These are phyloP conservation scores for Ceraclea dissimilis DNA, from an alignment of 2,888 invertebrate species.

Conservation along the genomic window DNA sequence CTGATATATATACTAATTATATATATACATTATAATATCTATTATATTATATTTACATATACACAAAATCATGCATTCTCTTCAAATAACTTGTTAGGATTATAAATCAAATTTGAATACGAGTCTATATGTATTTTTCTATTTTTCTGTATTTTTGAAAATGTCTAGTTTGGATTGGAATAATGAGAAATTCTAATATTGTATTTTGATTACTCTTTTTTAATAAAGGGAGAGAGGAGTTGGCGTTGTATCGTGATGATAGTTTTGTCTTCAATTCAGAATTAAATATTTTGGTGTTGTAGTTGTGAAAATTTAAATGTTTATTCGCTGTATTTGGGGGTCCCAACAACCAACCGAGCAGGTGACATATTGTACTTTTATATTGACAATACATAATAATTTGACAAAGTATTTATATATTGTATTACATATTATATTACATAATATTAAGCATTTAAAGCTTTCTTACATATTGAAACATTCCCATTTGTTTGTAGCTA, in stretches of 20 bases:
- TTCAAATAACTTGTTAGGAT: too few relatives aligned
- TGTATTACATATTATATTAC: background rate
- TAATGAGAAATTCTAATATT: too few relatives aligned
- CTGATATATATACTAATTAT: too few relatives aligned
- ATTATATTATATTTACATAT: too few relatives aligned
- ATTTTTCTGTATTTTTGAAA: background rate
- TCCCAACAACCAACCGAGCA: background rate
- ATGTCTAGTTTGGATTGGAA: background rate
- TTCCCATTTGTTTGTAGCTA: background rate
- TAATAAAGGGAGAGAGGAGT: too few relatives aligned
- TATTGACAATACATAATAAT: background rate
- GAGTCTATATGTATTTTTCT: background rate
- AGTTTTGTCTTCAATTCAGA: conserved; percentile 15
- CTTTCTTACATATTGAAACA: background rate
- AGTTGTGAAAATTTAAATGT: conserved; percentile 18
- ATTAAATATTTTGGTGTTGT: conserved; percentile 22
- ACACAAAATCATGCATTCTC: too few relatives aligned
- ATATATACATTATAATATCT: too few relatives aligned
- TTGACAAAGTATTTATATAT: conserved; percentile 1
- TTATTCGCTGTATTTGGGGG: background rate
- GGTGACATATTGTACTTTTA: background rate
- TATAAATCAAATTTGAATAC: too few relatives aligned
- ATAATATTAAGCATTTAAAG: background rate
- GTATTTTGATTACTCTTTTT: too few relatives aligned
- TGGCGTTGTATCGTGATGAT: background rate